Base-by-base conservation (phyloP, 2,797 vertebrate genomes). In the Synanceia verrucosa region DNA sequence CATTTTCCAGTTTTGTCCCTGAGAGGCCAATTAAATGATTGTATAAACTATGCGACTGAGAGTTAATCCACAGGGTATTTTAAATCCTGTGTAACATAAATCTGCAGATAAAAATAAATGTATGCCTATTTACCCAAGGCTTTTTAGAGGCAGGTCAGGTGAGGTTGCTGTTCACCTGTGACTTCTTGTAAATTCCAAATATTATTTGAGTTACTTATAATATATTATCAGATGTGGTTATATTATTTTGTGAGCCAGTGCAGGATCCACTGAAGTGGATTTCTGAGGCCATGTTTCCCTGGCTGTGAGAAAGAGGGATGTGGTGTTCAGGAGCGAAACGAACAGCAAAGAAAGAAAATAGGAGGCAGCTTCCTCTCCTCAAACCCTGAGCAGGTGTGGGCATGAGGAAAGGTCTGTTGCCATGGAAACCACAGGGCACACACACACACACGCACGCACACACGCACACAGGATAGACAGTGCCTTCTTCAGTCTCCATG, bases 21-120 rank as follows among this genome's bases (percentile, higher is more conserved):
- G 18, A 68, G 82, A 77, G 79, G 70, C 81, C 83, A 90, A 91
- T 91, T 90, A 89, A 80, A 80, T 29, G 23, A 70, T 12, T 79
- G 70, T 82, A 69, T 52, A 55, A 87, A 73, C n/a, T n/a, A 37
- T 37, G 50, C 28, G 46, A 68, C 65, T 29, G 66, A 46, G 46
- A 34, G 68, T 53, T 10, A n/a, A 71, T 64, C 65, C 66, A 66
- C n/a, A 1, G 55, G 62, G 68, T 23, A 13, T 52, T 68, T 29
- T 59, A 2, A 50, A 82, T 57, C 29, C 28, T 37, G 26, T 39
- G n/a, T 48, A 47, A 72, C 24, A 68, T 55, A 48, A 61, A 76
- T 26, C 31, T 18, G 18, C 34, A 29, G 37, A 57, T 24, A 70
- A 23, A 73, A 56, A 57, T 68, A 64, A 72, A 63, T 11, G 41